These are phyloP conservation scores for Azorinus chamasolen DNA, from an alignment of 2,888 invertebrate genomes.

Conservation along the genomic window DNA sequence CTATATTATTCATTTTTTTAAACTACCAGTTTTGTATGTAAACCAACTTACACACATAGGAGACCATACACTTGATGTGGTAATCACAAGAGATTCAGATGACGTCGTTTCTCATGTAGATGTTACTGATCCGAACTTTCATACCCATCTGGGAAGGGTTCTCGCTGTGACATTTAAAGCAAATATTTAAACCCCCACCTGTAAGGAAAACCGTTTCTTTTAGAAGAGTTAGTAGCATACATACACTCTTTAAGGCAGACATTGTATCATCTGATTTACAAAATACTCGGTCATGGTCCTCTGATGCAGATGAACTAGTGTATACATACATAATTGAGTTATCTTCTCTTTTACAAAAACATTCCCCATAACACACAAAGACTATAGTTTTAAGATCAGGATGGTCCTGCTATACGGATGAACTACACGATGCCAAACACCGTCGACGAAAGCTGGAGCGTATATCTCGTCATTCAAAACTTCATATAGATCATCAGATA, in stretches of 20 bases:
- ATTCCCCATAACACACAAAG: constrained; percentile 43
- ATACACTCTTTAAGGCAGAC: constrained; percentile 22
- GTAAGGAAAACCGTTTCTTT: constrained; percentile 42
- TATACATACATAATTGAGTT: constrained; percentile 20
- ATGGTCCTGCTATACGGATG: constrained; percentile 47
- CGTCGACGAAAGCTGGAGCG: constrained; percentile 48
- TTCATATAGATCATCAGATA: constrained; percentile 43
- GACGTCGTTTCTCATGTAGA: constrained; percentile 34
- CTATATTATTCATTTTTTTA: no score
- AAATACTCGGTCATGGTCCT: not conserved
- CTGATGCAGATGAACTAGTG: constrained; percentile 16
- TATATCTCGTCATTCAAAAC: constrained; percentile 43
- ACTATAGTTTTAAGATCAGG: constrained; percentile 39
- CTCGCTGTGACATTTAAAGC: constrained; percentile 35
- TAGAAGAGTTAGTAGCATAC: constrained; percentile 31
- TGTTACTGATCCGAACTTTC: constrained; percentile 38
- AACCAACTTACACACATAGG: constrained; percentile 34
- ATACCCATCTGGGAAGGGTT: constrained; percentile 31
- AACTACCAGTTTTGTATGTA: no score
- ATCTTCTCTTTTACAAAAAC: constrained; percentile 24
- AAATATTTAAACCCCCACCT: constrained; percentile 24
- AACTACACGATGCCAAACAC: constrained; percentile 51
- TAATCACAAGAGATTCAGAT: constrained; percentile 36
- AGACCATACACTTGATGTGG: constrained; percentile 35
- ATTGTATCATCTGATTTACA: constrained; percentile 16